phyloP scores from a whole-genome alignment of 2,113 vertebrate genomes.

The Clarias macrocephalus region DNA sequence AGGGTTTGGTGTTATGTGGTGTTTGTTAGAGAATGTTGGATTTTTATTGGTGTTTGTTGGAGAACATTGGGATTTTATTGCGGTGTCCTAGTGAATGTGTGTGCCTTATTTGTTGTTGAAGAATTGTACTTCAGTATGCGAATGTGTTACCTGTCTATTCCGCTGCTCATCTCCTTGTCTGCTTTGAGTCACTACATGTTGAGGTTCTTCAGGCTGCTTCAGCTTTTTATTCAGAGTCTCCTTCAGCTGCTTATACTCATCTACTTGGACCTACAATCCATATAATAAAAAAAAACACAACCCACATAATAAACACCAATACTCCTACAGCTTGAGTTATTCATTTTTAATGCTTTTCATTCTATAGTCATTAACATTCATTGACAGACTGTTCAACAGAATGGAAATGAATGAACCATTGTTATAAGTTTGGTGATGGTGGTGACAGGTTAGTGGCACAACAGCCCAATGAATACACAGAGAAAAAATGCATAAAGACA shows the following conservation, averaged over 20 bases:
- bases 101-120: neutral
- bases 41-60: neutral
- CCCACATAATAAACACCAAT: neutral
- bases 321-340: neutral
- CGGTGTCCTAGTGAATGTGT: neutral
- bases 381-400: neutral
- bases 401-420: neutral
- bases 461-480: neutral
- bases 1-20: neutral
- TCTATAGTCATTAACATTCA: neutral
- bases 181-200: conserved; percentile 29
- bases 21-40: neutral
- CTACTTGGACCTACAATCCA: conserved; percentile 81
- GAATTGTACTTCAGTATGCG: neutral
- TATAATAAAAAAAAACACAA: neutral
- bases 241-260: conserved; percentile 88
- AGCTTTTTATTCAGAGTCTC: conserved; percentile 80
- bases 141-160: conserved; percentile 51
- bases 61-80: neutral
- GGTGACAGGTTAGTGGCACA: neutral
- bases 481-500: neutral
- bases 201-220: conserved; percentile 59
- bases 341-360: neutral
- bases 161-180: neutral
- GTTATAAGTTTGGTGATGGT: neutral